Conservation (phyloP, 2,113 vertebrate species). For the Rhegmatorhina hoffmannsi region DNA sequence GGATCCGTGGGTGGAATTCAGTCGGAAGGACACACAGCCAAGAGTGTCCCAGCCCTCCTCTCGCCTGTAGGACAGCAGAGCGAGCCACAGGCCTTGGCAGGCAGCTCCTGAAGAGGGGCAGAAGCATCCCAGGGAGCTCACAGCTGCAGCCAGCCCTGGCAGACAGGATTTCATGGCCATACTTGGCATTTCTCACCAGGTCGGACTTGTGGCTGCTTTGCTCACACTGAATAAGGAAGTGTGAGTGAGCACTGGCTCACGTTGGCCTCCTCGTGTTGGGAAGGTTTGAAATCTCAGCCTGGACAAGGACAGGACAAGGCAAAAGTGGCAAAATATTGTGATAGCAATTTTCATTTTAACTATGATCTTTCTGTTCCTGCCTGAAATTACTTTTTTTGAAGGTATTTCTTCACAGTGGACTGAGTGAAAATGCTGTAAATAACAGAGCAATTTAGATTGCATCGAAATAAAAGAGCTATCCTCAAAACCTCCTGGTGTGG, state of each 20-base stretch:
- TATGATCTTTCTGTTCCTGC: background rate
- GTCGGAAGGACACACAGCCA: background rate
- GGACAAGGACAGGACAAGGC: background rate
- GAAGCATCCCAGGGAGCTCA: background rate
- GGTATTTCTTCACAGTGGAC: background rate
- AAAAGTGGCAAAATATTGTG: background rate
- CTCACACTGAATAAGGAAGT: conserved; percentile 48
- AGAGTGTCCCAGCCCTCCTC: background rate
- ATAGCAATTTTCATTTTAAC: background rate
- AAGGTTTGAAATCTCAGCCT: background rate
- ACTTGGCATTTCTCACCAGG: conserved; percentile 51
- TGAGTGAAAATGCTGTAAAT: background rate
- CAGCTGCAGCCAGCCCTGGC: background rate
- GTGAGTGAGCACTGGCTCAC: background rate
- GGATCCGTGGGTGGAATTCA: background rate
- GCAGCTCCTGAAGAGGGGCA: background rate
- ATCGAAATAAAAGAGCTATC: background rate
- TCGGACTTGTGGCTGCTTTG: background rate
- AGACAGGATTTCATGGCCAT: conserved; percentile 28
- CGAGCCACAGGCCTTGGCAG: background rate
- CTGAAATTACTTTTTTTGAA: background rate
- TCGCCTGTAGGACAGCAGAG: background rate
- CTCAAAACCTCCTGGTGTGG: background rate
- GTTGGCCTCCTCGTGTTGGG: background rate
- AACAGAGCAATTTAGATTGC: background rate